Evolutionary conservation across 2,888 invertebrate genomes (phyloP), one percentile per base, ranked within the genome.

Genomic region (Ochropleura leucogaster): DNA sequence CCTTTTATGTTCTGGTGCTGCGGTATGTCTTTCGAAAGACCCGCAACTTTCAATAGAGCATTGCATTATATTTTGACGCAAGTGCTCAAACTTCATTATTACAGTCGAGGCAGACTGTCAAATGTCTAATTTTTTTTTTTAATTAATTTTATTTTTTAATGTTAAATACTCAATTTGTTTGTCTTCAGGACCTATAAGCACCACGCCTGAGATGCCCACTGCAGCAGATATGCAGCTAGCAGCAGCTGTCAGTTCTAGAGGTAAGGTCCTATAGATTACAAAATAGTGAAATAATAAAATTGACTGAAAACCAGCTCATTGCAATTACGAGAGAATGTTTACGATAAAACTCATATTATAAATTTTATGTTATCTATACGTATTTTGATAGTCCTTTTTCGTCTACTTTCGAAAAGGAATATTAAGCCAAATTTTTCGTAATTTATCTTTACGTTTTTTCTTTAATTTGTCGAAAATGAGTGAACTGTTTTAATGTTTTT

Each of bases 171-270:
- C 46, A 2, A 10, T 18, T 77, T 44, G 0, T 79, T 82, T 81
- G 69, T 77, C 40, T 59, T 0, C 92, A 96, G 96, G 96, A 72
- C 96, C 96, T 53, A 96, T 96, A 79, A 96, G 96, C 83, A 96
- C 96, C 0, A 96, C 96, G 55, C 96, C 96, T 44, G 96, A 96
- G 82, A 94, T 96, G 95, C 96, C 96, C 46, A 96, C 96, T 0
- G 96, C 96, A 49, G 95, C 96, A 4, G 96, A 96, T 42, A 96
- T 95, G 95, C 96, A 96, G 75, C 89, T 95, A 9, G 95, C 96
- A 42, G 96, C 96, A 30, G 95, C 95, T 18, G 95, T 95, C 57
- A 94, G 94, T 74, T 94, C 94, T 12, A 94, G 90, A 94, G 96
- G 96, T 96, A 92, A 86, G 5, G 30, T 30, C 30, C 30, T 30